Base-by-base conservation (phyloP, 2,113 vertebrate genomes). In the Phasianus colchicus region DNA sequence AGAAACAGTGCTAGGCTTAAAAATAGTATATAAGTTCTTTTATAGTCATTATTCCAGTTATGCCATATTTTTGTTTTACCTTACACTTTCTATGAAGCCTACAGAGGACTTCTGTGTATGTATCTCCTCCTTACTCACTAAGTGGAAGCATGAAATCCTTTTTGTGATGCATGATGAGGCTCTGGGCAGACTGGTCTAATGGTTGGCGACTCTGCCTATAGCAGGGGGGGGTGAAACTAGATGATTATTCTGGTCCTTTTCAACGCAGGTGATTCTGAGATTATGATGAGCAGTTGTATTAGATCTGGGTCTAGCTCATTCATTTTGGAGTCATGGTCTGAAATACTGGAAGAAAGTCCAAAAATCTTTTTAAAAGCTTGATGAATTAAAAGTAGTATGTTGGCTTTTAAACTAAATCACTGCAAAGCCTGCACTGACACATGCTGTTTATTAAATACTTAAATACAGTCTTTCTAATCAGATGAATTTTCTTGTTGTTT, bases 401-500 rank as follows among this genome's bases (percentile, higher is more conserved):
- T 52, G 40, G 19, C 69, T 76, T 65, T 94, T 95, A 90, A 95
- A 90, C 96, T 76, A 94, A 91, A 83, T 67, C 7, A 7, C 74
- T 66, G 58, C 72, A 73, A 60, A 95, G 78, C 20, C 86, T 74
- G 19, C 70, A 67, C 21, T 96, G 93, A 73, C 79, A 67, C 81
- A 58, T 90, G 83, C 86, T 93, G 92, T 90, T 97, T 45, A 16
- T 83, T 83, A 89, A 96, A 89, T 75, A 64, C 76, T 93, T 96
- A 95, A 89, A 89, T 83, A 72, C 7, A 93, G 58, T 92, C 55
- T 55, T 94, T 94, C 77, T 97, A 96, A 97, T 92, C 3, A 7
- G 74, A 86, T 97, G 83, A 94, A 96, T 97, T 97, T 92, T 97
- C 84, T 96, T 97, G 77, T 96, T 97, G 94, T 96, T 77, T 89